A percentile compares a stretch with the other conserved stretches of the same genome.
These are phyloP conservation scores for Elysia chlorotica DNA, from an alignment of 1,140 invertebrate genomes.

Conservation along the genomic window DNA sequence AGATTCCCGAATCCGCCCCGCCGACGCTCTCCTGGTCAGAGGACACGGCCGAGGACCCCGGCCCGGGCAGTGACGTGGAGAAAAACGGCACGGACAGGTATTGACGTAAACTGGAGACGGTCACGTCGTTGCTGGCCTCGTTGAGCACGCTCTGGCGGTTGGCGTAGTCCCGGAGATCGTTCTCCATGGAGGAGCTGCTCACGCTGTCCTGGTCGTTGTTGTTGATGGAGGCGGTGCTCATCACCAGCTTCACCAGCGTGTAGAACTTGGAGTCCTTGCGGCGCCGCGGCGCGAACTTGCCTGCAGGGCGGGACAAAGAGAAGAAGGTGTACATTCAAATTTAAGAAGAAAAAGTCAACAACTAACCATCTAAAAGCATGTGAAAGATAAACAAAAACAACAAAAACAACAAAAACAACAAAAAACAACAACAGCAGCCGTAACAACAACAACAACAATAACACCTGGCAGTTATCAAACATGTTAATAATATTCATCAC, in stretches of 20 bases:
- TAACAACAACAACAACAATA: no score
- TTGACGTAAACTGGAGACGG: conserved; percentile 24
- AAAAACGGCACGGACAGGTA: conserved; percentile 25
- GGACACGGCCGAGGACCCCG: neutral
- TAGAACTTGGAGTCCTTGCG: conserved; percentile 39
- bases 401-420: no score
- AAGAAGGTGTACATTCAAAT: no score
- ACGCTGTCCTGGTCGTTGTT: conserved; percentile 29
- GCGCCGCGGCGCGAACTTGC: conserved; percentile 31
- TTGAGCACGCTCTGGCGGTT: conserved; percentile 30
- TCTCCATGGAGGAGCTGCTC: conserved; percentile 32
- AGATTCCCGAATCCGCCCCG: neutral
- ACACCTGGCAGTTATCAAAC: no score
- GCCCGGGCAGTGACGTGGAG: no score
- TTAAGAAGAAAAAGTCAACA: no score
- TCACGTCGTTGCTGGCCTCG: conserved; percentile 28
- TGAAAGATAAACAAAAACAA: no score
- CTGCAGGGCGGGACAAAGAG: conserved; percentile 10
- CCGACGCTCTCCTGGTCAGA: conserved; percentile 14
- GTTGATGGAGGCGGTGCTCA: conserved; percentile 33
- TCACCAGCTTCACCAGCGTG: conserved; percentile 38
- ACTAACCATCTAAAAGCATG: no score
- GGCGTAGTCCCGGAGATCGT: conserved; percentile 30
- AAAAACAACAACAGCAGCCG: no score
- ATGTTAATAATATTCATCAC: no score